Conservation (phyloP, 2,888 invertebrate genomes). For the Pseudolycoriella hygida region DNA sequence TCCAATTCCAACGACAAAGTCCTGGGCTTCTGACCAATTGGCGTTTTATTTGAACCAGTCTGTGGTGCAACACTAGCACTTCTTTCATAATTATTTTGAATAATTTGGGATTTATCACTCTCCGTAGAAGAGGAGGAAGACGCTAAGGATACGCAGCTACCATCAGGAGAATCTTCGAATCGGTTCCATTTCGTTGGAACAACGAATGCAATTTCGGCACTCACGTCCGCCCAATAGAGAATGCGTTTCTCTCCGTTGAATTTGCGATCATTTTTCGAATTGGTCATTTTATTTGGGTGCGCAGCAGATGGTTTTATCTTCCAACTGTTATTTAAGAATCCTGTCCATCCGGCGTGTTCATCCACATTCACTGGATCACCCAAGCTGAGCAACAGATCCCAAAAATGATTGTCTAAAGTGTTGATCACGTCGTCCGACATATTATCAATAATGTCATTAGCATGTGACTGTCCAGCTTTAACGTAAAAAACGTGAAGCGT, state of each 20-base stretch:
- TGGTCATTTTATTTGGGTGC: slow-evolving; percentile 13
- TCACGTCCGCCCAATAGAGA: slow-evolving; percentile 90
- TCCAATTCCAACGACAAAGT: slow-evolving; percentile 49
- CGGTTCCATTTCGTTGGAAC: slow-evolving; percentile 51
- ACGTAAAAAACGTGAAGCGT: slow-evolving; percentile 92
- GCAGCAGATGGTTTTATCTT: slow-evolving; percentile 29
- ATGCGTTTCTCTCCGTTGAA: slow-evolving; percentile 76
- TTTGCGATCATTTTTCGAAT: slow-evolving; percentile 39
- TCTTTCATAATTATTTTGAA: slow-evolving; percentile 33
- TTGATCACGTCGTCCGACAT: slow-evolving; percentile 23
- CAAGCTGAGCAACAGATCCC: slow-evolving; percentile 48
- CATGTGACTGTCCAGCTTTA: slow-evolving; percentile 61
- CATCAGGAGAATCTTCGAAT: slow-evolving; percentile 30
- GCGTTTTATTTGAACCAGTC: slow-evolving; percentile 9
- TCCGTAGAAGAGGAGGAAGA: slow-evolving; percentile 15
- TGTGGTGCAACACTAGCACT: slow-evolving; percentile 31
- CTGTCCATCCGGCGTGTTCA: slow-evolving; percentile 89
- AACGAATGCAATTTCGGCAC: slow-evolving; percentile 87
- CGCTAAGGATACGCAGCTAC: slow-evolving; percentile 28
- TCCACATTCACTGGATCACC: slow-evolving; percentile 78
- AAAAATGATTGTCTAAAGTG: slow-evolving; percentile 33
- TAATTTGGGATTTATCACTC: slow-evolving; percentile 13
- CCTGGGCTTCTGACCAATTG: slow-evolving; percentile 38
- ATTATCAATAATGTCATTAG: slow-evolving; percentile 54
- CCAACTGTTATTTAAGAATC: slow-evolving; percentile 77